These are phyloP conservation scores for Byasa hedistus DNA, from an alignment of 2,888 invertebrate genomes.

Conservation along the genomic window DNA sequence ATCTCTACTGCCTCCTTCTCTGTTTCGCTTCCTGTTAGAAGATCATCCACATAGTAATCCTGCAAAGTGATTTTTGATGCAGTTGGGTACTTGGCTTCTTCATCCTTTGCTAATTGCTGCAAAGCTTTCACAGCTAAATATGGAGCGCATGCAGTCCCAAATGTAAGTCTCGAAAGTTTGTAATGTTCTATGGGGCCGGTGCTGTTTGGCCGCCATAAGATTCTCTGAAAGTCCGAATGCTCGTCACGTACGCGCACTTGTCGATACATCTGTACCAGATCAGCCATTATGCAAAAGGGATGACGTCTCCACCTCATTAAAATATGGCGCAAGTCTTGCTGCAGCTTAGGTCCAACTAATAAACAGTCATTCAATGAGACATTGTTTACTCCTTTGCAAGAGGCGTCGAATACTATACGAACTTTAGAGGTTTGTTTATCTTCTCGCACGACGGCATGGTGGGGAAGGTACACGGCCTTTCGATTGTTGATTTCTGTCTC, in stretches of 20 bases:
- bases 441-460: slow-evolving; percentile 32
- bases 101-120: slow-evolving; percentile 31
- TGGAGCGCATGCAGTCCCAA: slow-evolving; percentile 9
- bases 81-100: slow-evolving; percentile 7
- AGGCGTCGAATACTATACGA: slow-evolving; percentile 33
- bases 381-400: slow-evolving; percentile 26
- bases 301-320: slow-evolving; percentile 32
- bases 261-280: slow-evolving; percentile 34
- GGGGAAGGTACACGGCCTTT: slow-evolving; percentile 29
- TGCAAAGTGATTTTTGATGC: not conserved
- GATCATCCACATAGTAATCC: slow-evolving; percentile 5
- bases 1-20: not conserved
- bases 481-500: not conserved
- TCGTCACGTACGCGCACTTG: slow-evolving; percentile 26
- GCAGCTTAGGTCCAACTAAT: slow-evolving; percentile 32
- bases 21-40: slow-evolving; percentile 3
- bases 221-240: slow-evolving; percentile 31
- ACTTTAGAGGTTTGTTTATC: slow-evolving; percentile 30
- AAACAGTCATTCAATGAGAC: slow-evolving; percentile 32
- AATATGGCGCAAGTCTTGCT: slow-evolving; percentile 32
- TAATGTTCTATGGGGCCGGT: slow-evolving; percentile 29
- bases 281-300: slow-evolving; percentile 29
- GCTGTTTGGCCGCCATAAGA: slow-evolving; percentile 32
- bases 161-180: slow-evolving; percentile 28
- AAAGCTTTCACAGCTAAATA: slow-evolving; percentile 34